Conservation (phyloP, 2,113 vertebrate species). For the Motacilla alba region DNA sequence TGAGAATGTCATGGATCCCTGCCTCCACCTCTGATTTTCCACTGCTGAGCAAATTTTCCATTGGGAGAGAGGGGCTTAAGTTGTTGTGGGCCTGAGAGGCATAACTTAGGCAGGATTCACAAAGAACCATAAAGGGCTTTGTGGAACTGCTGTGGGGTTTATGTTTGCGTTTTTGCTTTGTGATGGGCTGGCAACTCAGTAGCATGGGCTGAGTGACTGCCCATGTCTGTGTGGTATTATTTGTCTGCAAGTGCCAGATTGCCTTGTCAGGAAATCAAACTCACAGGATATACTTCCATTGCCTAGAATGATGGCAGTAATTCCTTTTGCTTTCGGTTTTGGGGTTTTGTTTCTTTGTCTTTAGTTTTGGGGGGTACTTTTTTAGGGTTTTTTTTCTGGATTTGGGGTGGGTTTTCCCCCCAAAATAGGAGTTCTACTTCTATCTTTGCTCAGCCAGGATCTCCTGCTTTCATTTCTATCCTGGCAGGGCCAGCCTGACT, state of each 20-base stretch:
- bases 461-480: not conserved
- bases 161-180: not conserved
- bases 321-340: too few species aligned
- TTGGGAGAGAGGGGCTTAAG: not conserved
- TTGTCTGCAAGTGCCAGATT: slow-evolving; percentile 21
- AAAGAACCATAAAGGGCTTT: not conserved
- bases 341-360: not conserved
- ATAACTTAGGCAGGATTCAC: not conserved
- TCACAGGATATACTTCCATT: not conserved
- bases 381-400: not conserved
- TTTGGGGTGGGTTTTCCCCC: not conserved
- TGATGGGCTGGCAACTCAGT: not conserved
- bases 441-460: not conserved
- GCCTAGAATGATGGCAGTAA: not conserved
- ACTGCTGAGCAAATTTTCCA: not conserved
- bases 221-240: not conserved
- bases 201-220: not conserved
- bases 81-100: not conserved
- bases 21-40: not conserved
- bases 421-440: not conserved
- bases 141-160: not conserved
- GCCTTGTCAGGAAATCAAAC: slow-evolving; percentile 25
- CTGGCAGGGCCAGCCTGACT: not conserved
- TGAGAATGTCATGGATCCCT: not conserved
- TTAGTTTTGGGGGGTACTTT: not conserved